These are phyloP conservation scores for Turnix velox DNA, from an alignment of 2,113 vertebrate species.

Conservation along the genomic window DNA sequence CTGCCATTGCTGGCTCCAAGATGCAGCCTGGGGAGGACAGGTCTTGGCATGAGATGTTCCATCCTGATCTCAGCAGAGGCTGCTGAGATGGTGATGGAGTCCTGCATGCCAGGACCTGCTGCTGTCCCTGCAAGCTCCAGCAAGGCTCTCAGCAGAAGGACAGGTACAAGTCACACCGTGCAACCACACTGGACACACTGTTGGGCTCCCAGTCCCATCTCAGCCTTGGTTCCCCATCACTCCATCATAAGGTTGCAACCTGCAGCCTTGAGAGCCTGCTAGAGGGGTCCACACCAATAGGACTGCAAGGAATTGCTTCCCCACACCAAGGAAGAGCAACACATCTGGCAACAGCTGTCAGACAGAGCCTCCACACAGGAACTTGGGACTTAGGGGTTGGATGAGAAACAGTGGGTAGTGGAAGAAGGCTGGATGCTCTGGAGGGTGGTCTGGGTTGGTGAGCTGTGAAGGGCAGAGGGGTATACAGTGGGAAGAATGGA, in stretches of 20 bases:
- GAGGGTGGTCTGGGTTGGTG: background rate
- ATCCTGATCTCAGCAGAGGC: slow-evolving; percentile 3
- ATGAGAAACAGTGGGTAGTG: background rate
- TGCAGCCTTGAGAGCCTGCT: accelerated
- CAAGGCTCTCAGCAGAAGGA: background rate
- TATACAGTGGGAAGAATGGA: background rate
- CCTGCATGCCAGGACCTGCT: background rate
- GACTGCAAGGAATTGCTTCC: background rate
- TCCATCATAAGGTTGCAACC: background rate
- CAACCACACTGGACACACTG: background rate
- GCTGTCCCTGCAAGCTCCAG: background rate
- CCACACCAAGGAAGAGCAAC: background rate
- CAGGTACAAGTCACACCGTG: background rate
- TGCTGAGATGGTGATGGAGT: background rate
- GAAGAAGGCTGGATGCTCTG: background rate
- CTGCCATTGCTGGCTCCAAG: background rate
- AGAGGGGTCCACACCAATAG: accelerated
- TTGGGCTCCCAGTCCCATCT: background rate
- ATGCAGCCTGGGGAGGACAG: slow-evolving; percentile 14
- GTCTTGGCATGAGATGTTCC: slow-evolving; percentile 39
- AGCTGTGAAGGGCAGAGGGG: background rate
- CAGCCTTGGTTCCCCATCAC: background rate
- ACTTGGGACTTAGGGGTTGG: background rate
- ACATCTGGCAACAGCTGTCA: slow-evolving; percentile 10
- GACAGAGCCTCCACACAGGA: accelerated